These are phyloP conservation scores for Cathartes aura DNA, from an alignment of 2,113 vertebrate genomes.

Conservation along the genomic window DNA sequence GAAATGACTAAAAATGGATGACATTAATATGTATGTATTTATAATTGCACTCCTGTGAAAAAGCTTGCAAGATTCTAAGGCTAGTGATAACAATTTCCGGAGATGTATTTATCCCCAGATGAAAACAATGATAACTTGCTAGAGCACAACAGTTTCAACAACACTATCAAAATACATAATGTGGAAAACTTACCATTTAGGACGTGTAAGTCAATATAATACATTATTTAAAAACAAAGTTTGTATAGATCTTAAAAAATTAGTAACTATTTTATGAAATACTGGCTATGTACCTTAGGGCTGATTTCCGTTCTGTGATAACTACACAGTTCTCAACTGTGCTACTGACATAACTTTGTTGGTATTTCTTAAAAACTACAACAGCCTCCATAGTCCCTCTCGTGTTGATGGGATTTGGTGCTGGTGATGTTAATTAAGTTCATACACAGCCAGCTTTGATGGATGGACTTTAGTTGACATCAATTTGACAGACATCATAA, in stretches of 20 bases:
- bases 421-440: neutral
- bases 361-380: neutral
- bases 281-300: neutral
- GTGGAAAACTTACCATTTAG: neutral
- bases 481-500: neutral
- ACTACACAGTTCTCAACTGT: neutral
- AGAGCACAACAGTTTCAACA: neutral
- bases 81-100: neutral
- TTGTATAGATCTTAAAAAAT: neutral
- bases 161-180: neutral
- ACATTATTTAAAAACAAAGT: neutral
- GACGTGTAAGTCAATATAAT: neutral
- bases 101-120: neutral
- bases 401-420: neutral
- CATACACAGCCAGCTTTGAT: neutral
- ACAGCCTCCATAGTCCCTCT: neutral
- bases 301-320: neutral
- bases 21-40: constrained; percentile 57
- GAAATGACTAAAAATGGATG: constrained; percentile 30
- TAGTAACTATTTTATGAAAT: neutral
- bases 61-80: neutral
- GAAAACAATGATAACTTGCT: constrained; percentile 4
- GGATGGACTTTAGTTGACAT: neutral
- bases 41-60: constrained; percentile 40
- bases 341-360: neutral